A percentile compares a stretch with the other conserved stretches of the same genome.
Conservation (phyloP, 2,797 vertebrate genomes). For the Clarias platycephalus region DNA sequence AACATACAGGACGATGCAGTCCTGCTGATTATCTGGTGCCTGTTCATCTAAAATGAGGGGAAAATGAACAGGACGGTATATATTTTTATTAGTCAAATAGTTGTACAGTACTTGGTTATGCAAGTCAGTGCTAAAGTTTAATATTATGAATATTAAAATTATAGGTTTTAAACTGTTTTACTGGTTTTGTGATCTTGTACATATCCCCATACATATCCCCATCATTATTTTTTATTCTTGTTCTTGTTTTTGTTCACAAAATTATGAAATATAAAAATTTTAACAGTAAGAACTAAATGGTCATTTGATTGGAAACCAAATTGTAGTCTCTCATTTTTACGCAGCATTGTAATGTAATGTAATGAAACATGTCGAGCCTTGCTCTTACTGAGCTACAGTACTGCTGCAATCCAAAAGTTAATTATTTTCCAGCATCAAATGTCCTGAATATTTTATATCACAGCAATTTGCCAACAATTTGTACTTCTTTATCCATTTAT, state of each 20-base stretch:
- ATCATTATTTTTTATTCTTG: background rate
- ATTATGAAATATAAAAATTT: background rate
- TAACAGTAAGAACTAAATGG: background rate
- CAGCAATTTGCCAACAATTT: background rate
- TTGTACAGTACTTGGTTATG: background rate
- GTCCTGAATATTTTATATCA: background rate
- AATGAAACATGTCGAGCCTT: background rate
- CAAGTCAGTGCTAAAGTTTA: background rate
- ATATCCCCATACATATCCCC: too few species aligned
- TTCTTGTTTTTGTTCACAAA: background rate
- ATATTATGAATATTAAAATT: background rate
- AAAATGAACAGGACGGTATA: background rate
- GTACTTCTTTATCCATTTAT: background rate
- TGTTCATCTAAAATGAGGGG: background rate
- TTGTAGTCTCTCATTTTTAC: background rate
- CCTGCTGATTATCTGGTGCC: too few species aligned
- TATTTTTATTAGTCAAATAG: background rate
- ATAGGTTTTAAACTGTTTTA: background rate
- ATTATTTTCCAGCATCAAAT: background rate
- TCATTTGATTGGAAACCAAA: background rate
- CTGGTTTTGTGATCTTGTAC: background rate
- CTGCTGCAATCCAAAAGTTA: background rate
- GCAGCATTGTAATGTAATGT: background rate
- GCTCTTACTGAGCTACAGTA: background rate
- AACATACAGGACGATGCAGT: background rate